phyloP scores from a whole-genome alignment of 2,113 vertebrate genomes.

The Oryctolagus cuniculus region mOryCun1.1 NC_091451.1:35411001-35411500 shows the following conservation, averaged over 20 bases:
- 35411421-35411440: no score
- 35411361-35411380: not conserved
- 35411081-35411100: not conserved
- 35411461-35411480: no score
- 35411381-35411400: no score
- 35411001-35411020: not conserved
- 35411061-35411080: not conserved
- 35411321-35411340: not conserved
- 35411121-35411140: not conserved
- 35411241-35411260: constrained; percentile 1
- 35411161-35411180: not conserved
- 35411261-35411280: not conserved
- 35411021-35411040: not conserved
- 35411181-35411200: not conserved
- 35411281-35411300: not conserved
- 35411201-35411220: no score
- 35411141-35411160: not conserved
- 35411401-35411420: no score
- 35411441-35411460: no score
- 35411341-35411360: not conserved
- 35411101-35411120: not conserved
- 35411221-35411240: not conserved
- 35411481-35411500: no score
- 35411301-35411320: not conserved
- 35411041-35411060: not conserved